phyloP scores from a whole-genome alignment of 2,113 vertebrate species.

The Thalassarche chlororhynchos region DNA sequence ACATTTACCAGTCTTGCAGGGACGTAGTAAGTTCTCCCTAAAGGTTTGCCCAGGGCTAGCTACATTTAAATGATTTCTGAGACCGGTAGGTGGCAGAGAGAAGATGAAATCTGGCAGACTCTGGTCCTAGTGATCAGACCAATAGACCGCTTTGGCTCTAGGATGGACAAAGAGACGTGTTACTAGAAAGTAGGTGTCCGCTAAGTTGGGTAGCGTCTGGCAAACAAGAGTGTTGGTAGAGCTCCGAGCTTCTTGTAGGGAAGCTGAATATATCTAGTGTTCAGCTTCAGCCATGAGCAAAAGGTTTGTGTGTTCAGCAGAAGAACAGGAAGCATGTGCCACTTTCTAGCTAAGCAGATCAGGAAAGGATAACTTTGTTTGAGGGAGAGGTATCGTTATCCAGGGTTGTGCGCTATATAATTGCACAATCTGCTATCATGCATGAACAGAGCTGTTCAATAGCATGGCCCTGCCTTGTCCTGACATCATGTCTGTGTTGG shows the following conservation, averaged over 20 bases:
- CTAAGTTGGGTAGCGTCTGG: not conserved
- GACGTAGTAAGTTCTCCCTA: not conserved
- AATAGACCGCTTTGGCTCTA: not conserved
- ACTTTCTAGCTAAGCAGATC: conserved; percentile 85
- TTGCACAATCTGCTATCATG: conserved; percentile 84
- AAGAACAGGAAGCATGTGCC: conserved; percentile 77
- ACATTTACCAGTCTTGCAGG: not conserved
- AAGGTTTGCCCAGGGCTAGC: not conserved
- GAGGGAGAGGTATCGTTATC: conserved; percentile 81
- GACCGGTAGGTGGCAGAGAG: conserved; percentile 14
- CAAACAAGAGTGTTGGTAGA: not conserved
- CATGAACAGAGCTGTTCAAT: conserved; percentile 88
- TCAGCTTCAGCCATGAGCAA: not conserved
- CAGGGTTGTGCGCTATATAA: conserved; percentile 81
- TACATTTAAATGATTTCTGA: not conserved
- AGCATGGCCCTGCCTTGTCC: conserved; percentile 81
- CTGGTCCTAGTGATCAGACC: not conserved
- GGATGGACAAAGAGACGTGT: not conserved
- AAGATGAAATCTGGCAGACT: not conserved
- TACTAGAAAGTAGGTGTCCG: not conserved
- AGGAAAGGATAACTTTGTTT: conserved; percentile 88
- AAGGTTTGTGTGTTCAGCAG: conserved; percentile 71
- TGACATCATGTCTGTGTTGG: conserved; percentile 91
- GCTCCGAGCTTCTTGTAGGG: not conserved
- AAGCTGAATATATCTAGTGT: not conserved